A percentile compares a stretch with the other conserved stretches of the same genome.
Conservation (phyloP, 2,888 invertebrate species). For the Cyclophora albipunctata region DNA sequence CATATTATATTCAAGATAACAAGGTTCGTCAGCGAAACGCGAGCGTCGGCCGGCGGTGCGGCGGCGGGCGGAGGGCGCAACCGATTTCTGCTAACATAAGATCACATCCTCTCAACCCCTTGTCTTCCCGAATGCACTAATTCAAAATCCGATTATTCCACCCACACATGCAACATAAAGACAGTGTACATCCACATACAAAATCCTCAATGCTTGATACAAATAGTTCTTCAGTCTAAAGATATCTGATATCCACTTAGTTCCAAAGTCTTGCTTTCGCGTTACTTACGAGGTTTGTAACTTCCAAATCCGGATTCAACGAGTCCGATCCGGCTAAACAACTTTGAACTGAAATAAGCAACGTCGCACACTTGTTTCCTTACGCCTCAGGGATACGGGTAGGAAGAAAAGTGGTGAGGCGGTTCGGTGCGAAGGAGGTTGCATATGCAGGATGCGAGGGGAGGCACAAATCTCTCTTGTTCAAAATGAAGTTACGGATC, state of each 20-base stretch:
- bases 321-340: constrained; percentile 59
- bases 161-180: constrained; percentile 6
- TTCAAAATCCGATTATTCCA: constrained; percentile 18
- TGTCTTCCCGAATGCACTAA: constrained; percentile 40
- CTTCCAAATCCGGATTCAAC: constrained; percentile 54
- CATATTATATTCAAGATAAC: constrained; percentile 61
- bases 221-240: constrained; percentile 16
- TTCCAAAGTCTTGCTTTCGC: constrained; percentile 20
- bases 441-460: constrained; percentile 48
- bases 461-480: constrained; percentile 54
- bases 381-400: constrained; percentile 46
- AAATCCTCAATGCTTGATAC: constrained; percentile 4
- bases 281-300: constrained; percentile 43
- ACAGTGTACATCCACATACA: not conserved
- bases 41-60: constrained; percentile 21
- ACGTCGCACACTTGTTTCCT: constrained; percentile 54
- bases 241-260: constrained; percentile 33
- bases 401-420: constrained; percentile 45
- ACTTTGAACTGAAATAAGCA: constrained; percentile 63
- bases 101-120: constrained; percentile 23
- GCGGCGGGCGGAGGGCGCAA: constrained; percentile 25
- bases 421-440: constrained; percentile 30
- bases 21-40: constrained; percentile 68
- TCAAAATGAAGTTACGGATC: constrained; percentile 65
- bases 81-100: constrained; percentile 45